Evolutionary conservation across 2,113 vertebrate species (phyloP).

Genomic region (Pedionomus torquatus): DNA sequence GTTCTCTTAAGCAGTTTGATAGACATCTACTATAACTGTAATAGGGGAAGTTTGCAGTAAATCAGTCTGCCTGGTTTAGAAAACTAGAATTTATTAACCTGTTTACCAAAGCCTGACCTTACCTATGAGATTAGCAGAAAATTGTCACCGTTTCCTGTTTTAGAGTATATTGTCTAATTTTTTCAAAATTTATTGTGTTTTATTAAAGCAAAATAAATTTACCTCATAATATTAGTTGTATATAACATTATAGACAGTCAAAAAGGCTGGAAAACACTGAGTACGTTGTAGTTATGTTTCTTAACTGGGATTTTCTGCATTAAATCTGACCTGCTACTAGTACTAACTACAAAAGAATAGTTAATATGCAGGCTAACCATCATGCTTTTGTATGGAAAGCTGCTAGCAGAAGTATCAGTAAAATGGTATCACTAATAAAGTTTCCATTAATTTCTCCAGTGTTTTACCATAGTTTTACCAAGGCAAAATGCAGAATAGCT

Average conservation of each 20-base stretch:
- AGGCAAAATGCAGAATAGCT: not conserved
- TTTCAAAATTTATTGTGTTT: conserved; percentile 4
- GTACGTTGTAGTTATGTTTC: not conserved
- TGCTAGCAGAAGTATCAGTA: conserved; percentile 21
- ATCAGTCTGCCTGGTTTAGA: conserved; percentile 24
- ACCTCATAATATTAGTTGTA: not conserved
- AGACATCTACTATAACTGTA: conserved; percentile 63
- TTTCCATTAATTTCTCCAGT: conserved; percentile 36
- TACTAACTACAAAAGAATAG: not conserved
- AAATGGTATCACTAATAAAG: conserved; percentile 61
- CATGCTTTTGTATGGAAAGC: not conserved
- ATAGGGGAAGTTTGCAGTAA: conserved; percentile 50
- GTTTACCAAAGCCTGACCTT: conserved; percentile 2
- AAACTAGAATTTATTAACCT: conserved; percentile 64
- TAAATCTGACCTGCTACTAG: not conserved
- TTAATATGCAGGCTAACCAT: not conserved
- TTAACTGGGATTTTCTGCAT: not conserved
- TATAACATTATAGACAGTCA: not conserved
- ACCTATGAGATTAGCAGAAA: conserved; percentile 47
- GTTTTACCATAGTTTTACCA: not conserved
- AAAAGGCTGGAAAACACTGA: not conserved
- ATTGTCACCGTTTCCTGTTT: not conserved
- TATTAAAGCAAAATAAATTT: conserved; percentile 32
- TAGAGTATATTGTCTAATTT: not conserved
- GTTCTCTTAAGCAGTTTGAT: conserved; percentile 74